Base-by-base conservation (phyloP, 2,888 invertebrate genomes). In the Danaus chrysippus region DNA sequence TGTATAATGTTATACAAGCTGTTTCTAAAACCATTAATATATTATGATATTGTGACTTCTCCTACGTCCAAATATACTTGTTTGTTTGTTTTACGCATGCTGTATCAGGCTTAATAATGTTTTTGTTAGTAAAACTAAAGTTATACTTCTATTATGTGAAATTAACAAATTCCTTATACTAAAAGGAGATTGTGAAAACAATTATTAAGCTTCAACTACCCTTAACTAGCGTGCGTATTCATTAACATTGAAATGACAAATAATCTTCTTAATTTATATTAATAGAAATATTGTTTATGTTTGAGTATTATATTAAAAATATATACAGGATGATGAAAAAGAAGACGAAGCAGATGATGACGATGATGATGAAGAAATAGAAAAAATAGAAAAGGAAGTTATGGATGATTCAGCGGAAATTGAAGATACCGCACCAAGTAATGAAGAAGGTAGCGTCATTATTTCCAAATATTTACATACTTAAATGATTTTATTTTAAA, bases 371-470 rank as follows among this genome's bases (percentile, higher is more conserved):
- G 81, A 83, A 52, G 87, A 86, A 74, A 82, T 91, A 59, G 92
- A 92, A 68, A 89, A 84, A 46, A 80, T 88, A 49, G 88, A 87
- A 65, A 76, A 76, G 23, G 89, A 88, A 67, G 70, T 81, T 11
- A 78, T 81, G 13, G 87, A 80, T 54, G 81, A 82, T 58, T 70
- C 78, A 1, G 74, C 76, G 2, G 75, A 75, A 17, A 63, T 73
- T 6, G 74, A 77, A 42, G 78, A 81, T 19, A 61, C 42, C 53
- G 34, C 10, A 11, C 77, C 75, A 15, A 77, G 77, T 10, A 78
- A 82, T 44, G 77, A 75, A 42, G 72, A 74, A 58, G 65, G 65
- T 34, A 34, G 23, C 23, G 23, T 53, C 9, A 54, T 19, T 58
- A 17, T 49, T 10, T 49, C 10, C 15, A 17, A n/a, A n/a, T 43